Evolutionary conservation across 2,113 vertebrate genomes (phyloP).

Genomic region (Pungitius pungitius): DNA sequence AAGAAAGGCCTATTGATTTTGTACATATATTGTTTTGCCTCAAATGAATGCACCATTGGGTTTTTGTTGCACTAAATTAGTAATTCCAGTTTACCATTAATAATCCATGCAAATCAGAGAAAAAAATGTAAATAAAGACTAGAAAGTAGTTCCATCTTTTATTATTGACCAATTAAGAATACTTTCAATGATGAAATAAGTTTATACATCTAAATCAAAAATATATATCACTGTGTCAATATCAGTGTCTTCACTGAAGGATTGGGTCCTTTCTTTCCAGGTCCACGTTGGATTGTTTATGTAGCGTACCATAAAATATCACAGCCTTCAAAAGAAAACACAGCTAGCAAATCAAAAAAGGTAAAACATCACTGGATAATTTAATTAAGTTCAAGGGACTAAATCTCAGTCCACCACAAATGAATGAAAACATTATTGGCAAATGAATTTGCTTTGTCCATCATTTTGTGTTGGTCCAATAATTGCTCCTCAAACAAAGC

Average conservation of each 20-base stretch:
- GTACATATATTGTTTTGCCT: neutral
- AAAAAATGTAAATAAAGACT: too few relatives aligned
- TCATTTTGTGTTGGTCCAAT: constrained; percentile 38
- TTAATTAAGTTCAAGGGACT: constrained; percentile 33
- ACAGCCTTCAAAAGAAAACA: constrained; percentile 1
- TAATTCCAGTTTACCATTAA: too few relatives aligned
- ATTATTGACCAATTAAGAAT: neutral
- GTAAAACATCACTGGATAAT: constrained; percentile 25
- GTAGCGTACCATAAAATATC: neutral
- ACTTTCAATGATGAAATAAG: neutral
- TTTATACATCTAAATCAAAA: too few relatives aligned
- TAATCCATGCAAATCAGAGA: too few relatives aligned
- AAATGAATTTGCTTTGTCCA: constrained; percentile 30
- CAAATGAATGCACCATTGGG: neutral
- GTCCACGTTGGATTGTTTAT: neutral
- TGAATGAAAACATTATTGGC: constrained; percentile 44
- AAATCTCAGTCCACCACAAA: constrained; percentile 37
- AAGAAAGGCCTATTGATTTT: too few relatives aligned
- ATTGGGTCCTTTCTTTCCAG: neutral
- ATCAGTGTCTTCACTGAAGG: neutral
- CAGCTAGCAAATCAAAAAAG: constrained; percentile 21
- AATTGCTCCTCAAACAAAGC: constrained; percentile 36
- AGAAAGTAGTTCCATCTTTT: too few relatives aligned
- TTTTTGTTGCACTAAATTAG: neutral
- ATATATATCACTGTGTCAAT: neutral